Base-by-base conservation (phyloP, 2,888 invertebrate species). In the Nectonema munidae region DNA sequence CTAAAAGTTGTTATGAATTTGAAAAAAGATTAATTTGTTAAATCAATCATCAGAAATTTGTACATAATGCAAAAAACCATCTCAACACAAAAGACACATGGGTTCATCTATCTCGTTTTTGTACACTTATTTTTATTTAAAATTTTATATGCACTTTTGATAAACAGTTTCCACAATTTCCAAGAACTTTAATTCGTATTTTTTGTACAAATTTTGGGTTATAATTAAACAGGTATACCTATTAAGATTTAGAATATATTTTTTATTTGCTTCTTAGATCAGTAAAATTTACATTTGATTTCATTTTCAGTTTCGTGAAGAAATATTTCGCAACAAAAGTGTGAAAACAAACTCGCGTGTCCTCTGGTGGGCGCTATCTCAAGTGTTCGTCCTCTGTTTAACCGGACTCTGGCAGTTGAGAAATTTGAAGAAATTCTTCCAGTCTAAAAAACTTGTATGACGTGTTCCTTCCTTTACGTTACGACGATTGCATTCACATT, bases 391-490 rank as follows among this genome's bases (percentile, higher is more conserved):
- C 29, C 64, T 95, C 9, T 60, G 89, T 0, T 59, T 66, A 21
- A 89, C 89, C 65, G 95, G 95, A 13, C 71, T 77, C 46, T 95
- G 89, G 89, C 95, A 95, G 59, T 89, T 95, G 83, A 68, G 69
- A 50, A 95, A 99, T 64, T 64, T 95, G 46, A 89, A 89, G 64
- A 75, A 76, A 50, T 95, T 95, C 66, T 99, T 95, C 52, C 86
- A 95, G 60, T 89, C 89, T 19, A 95, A 95, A 61, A 99, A 95
- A 65, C 64, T 95, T 52, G 83, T 83, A 32, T 55, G 48, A 49
- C 9, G 3, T 13, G 6, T n/a, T n/a, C n/a, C n/a, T n/a, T n/a
- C n/a, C n/a, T n/a, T n/a, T n/a, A n/a, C n/a, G n/a, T n/a, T n/a
- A n/a, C n/a, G n/a, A n/a, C n/a, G n/a, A n/a, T n/a, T n/a, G n/a